Base-by-base conservation (phyloP, 2,113 vertebrate species). In the Saimiri boliviensis region DNA sequence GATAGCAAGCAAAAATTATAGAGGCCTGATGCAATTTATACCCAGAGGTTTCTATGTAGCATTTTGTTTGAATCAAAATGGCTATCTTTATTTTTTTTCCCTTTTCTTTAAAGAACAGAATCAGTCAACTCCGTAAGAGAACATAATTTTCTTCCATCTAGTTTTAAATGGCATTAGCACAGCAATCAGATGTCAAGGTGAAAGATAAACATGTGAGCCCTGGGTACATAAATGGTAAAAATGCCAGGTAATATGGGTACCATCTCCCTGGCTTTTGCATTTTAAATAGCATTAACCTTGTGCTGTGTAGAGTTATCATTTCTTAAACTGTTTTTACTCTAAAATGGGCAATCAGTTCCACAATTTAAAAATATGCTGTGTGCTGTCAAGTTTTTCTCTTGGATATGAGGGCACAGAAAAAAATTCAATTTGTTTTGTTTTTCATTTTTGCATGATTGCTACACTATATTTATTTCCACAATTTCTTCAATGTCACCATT, bases 131-230 rank as follows among this genome's bases (percentile, higher is more conserved):
- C 96, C 97, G 98, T 97, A 94, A 27, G 94, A 97, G 98, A 98
- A 97, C 96, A 95, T 98, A 98, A 97, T 98, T 98, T 98, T 96
- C 97, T 98, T 97, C 92, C 88, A 97, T 98, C 97, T 97, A 95
- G 81, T 97, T 98, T 98, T 98, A 98, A 98, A 98, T 97, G 92
- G 68, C 97, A 98, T 98, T 98, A 98, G 89, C 96, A 95, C 95
- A 98, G 98, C 98, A 98, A 98, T 98, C 97, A 97, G 81, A 92
- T 94, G 97, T 97, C 96, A 97, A 98, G 92, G 96, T 98, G 93
- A 98, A 98, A 98, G 97, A 98, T 97, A 98, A 98, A 97, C 97
- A 97, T 88, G 88, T 97, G 77, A 97, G 96, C 93, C 95, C 83
- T 20, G 25, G 86, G 23, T 96, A 56, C 97, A 71, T 93, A 98